Base-by-base conservation (phyloP, 1,140 invertebrate genomes). In the Colletes latitarsis region DNA sequence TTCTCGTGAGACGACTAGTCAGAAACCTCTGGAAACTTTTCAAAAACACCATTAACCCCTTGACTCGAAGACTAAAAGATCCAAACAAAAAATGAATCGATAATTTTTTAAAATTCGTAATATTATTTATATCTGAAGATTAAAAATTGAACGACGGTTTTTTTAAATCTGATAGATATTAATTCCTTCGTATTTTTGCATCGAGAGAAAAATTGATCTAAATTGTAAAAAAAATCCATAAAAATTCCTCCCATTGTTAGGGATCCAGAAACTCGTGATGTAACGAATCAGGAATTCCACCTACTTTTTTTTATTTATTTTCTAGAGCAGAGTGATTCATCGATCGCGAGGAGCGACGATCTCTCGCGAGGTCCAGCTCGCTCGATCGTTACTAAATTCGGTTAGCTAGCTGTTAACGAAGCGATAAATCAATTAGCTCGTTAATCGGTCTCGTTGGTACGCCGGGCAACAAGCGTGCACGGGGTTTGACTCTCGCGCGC, bases 401-500 rank as follows among this genome's bases (percentile, higher is more conserved):
- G n/a, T 8, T 58, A 14, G 30, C 57, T 30, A n/a, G n/a, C 49
- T 63, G 60, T 64, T 78, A 72, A 78, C 53, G 69, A 73, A 72
- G 60, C 77, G 77, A 62, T 57, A 78, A 78, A 78, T 78, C 69
- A 57, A 72, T 72, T 73, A 73, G 49, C 49, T 6, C 17, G 67
- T 71, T 71, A 71, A 77, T 77, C 67, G 76, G 67, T 17, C n/a
- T 53, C 57, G 43, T 62, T 69, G 55, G 46, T 3, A n/a, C 46
- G 39, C 41, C 64, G 67, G n/a, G 46, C 55, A 77, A 77, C 75
- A 70, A 70, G 43, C 55, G 58, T 49, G 57, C 46, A 4, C 55
- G n/a, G 15, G 58, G 46, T 49, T 68, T 52, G 75, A 70, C 66
- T 62, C 70, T 77, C 58, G 21, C 67, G 30, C 21, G 66, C 63